A percentile compares a stretch with the other conserved stretches of the same genome.
Conservation (phyloP, 2,888 invertebrate genomes). For the Lacanobia wlatinum region DNA sequence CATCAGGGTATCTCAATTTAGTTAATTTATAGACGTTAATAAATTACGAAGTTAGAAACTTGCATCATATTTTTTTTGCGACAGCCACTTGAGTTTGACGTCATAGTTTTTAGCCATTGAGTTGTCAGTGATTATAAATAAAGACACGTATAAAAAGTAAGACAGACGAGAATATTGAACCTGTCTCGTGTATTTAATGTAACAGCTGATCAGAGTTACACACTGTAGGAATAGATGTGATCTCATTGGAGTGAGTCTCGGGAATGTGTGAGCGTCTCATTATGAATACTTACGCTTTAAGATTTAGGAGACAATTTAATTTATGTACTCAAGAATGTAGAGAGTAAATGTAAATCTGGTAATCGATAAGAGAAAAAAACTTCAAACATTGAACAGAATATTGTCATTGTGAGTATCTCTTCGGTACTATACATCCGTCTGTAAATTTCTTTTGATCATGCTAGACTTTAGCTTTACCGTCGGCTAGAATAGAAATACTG, state of each 20-base stretch:
- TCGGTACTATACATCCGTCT: background rate
- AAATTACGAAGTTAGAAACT: conserved; percentile 10
- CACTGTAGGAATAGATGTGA: conserved; percentile 41
- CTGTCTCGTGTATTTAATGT: conserved; percentile 25
- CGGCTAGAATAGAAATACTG: background rate
- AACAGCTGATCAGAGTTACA: conserved; percentile 35
- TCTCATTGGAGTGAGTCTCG: conserved; percentile 29
- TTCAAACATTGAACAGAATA: conserved; percentile 11
- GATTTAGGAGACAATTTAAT: conserved; percentile 26
- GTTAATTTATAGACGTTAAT: conserved; percentile 32
- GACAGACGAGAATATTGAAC: conserved; percentile 71
- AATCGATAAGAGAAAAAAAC: conserved; percentile 3
- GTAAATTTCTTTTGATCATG: conserved; percentile 1
- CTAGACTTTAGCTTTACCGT: too few relatives aligned
- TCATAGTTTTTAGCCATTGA: conserved; percentile 43
- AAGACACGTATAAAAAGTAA: conserved; percentile 44
- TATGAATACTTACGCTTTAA: conserved; percentile 20
- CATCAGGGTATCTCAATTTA: conserved; percentile 1
- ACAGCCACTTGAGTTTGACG: conserved; percentile 46
- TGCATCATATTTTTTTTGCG: conserved; percentile 4
- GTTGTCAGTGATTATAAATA: conserved; percentile 39
- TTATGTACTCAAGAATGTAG: conserved; percentile 5
- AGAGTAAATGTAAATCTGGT: conserved; percentile 12
- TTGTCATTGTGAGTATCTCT: background rate
- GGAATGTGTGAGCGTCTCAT: conserved; percentile 33